Percentiles rank a stretch among this genome's conserved stretches.
Conservation (phyloP, 2,888 invertebrate genomes). For the Drosophila mulleri region DNA sequence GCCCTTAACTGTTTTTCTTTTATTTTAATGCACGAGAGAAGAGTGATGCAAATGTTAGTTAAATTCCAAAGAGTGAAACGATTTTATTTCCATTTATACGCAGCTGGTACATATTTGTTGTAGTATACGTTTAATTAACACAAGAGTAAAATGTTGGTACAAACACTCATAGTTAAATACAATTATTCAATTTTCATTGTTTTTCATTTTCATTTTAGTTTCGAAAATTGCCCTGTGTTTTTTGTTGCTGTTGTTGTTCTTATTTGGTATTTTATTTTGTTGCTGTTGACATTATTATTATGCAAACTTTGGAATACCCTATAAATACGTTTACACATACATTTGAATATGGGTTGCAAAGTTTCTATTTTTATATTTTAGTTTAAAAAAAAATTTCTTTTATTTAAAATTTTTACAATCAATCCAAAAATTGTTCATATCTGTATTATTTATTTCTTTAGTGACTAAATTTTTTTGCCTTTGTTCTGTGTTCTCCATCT, state of each 20-base stretch:
- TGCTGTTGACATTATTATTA: background rate
- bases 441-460: conserved; percentile 4
- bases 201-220: background rate
- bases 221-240: conserved; percentile 9
- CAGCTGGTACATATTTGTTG: conserved; percentile 31
- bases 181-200: conserved; percentile 48
- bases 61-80: conserved; percentile 13
- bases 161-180: conserved; percentile 69
- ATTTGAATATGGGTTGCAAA: conserved; percentile 22
- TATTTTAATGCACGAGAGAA: background rate
- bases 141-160: conserved; percentile 66
- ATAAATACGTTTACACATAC: conserved; percentile 29
- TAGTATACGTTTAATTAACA: conserved; percentile 67
- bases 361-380: background rate
- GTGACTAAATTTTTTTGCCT: background rate
- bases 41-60: background rate
- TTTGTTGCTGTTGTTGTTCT: background rate
- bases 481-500: conserved; percentile 2
- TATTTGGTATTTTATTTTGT: background rate
- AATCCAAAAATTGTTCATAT: conserved; percentile 11
- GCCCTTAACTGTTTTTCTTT: too few relatives aligned
- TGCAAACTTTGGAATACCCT: conserved; percentile 50
- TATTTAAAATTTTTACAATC: conserved; percentile 43
- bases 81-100: conserved; percentile 18
- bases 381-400: conserved; percentile 23